Evolutionary conservation across 30 jellyfish, hydroid and myxozoan genomes (phyloP).

Genomic region (Turritopsis dohrnii): DNA sequence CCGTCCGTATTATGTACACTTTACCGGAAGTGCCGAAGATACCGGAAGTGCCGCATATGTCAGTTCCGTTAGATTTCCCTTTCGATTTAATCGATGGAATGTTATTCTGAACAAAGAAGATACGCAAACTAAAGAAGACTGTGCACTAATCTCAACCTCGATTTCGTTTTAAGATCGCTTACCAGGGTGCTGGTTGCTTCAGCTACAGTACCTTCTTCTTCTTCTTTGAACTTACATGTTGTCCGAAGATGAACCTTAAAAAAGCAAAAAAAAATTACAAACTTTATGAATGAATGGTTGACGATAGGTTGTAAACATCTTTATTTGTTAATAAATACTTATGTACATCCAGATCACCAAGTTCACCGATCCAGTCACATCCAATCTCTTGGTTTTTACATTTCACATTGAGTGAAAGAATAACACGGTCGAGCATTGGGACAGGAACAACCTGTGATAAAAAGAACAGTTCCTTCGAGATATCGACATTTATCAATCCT

Average conservation of each 20-base stretch:
- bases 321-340: no score
- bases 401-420: not conserved
- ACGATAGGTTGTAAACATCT: not conserved
- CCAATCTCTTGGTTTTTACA: not conserved
- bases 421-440: slow-evolving; percentile 7
- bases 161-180: not conserved
- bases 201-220: not conserved
- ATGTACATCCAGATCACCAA: not conserved
- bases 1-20: not conserved
- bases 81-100: not conserved
- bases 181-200: not conserved
- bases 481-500: no score
- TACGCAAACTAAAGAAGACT: not conserved
- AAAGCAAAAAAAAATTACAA: not conserved
- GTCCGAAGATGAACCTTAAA: not conserved
- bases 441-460: not conserved
- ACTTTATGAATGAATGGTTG: not conserved
- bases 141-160: no score
- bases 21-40: not conserved
- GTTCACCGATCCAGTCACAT: slow-evolving; percentile 17
- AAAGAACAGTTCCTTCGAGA: no score
- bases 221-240: not conserved
- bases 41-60: slow-evolving; percentile 2
- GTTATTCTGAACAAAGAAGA: not conserved
- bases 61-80: slow-evolving; percentile 2